These are phyloP conservation scores for Smithornis capensis DNA, from an alignment of 2,113 vertebrate species.

Conservation along the genomic window DNA sequence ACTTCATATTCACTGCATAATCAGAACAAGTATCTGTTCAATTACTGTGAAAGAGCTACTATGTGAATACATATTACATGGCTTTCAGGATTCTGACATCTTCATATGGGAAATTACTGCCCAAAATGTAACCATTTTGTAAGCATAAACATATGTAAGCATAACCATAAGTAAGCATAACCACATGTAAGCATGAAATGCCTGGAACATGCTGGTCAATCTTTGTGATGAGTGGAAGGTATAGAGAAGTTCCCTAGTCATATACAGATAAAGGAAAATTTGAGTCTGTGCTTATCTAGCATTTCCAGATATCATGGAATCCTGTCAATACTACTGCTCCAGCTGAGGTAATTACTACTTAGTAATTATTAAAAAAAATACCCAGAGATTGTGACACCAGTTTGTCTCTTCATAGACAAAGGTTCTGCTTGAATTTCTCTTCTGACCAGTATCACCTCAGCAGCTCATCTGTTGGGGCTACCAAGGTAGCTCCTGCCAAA, in stretches of 20 bases:
- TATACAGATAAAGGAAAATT: background rate
- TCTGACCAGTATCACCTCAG: background rate
- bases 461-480: background rate
- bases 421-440: background rate
- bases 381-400: rapidly evolving
- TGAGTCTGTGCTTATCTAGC: background rate
- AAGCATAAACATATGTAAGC: too few relatives aligned
- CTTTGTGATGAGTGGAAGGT: background rate
- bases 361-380: background rate
- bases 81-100: background rate
- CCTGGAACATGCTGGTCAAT: background rate
- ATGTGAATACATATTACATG: background rate
- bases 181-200: background rate
- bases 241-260: background rate
- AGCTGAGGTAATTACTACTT: background rate
- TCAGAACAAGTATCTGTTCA: background rate
- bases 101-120: background rate
- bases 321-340: background rate
- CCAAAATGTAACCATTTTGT: background rate
- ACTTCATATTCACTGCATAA: background rate
- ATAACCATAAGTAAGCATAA: too few relatives aligned
- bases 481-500: background rate
- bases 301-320: background rate
- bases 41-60: background rate
- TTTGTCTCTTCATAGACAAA: background rate